phyloP scores from a whole-genome alignment of 2,797 vertebrate species.

The Cichlasoma orientale region DNA sequence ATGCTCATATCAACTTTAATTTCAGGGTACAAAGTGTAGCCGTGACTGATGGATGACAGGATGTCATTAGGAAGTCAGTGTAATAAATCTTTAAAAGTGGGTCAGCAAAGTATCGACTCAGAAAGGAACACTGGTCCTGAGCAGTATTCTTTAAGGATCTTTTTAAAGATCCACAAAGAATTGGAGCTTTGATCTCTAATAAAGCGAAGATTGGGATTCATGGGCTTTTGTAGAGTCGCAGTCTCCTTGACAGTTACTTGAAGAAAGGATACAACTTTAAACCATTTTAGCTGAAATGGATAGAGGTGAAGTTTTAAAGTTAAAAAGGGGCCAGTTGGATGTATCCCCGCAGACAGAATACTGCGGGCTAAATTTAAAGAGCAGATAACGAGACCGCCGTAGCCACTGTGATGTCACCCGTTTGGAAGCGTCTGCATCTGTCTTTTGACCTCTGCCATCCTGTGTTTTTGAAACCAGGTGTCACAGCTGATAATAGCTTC shows the following conservation, averaged over 20 bases:
- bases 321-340: not conserved
- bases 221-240: not conserved
- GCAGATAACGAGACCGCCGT: too few species aligned
- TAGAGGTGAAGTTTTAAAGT: accelerated
- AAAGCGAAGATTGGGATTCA: constrained; percentile 13
- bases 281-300: not conserved
- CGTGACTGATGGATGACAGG: constrained; percentile 48
- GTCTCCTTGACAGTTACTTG: not conserved
- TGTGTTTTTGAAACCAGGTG: not conserved
- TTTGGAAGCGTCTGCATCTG: accelerated
- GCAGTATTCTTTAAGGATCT: constrained; percentile 1
- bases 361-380: too few species aligned
- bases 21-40: constrained; percentile 24
- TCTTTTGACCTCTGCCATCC: not conserved
- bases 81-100: constrained; percentile 54
- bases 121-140: not conserved
- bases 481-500: not conserved
- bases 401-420: not conserved
- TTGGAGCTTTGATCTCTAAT: constrained; percentile 15
- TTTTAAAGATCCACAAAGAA: not conserved
- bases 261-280: not conserved
- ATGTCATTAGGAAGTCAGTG: constrained; percentile 40
- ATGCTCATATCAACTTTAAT: constrained; percentile 30
- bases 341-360: too few species aligned
- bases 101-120: constrained; percentile 31